These are phyloP conservation scores for Drosophila tsacasi DNA, from an alignment of 1,140 invertebrate genomes.

Conservation along the genomic window DNA sequence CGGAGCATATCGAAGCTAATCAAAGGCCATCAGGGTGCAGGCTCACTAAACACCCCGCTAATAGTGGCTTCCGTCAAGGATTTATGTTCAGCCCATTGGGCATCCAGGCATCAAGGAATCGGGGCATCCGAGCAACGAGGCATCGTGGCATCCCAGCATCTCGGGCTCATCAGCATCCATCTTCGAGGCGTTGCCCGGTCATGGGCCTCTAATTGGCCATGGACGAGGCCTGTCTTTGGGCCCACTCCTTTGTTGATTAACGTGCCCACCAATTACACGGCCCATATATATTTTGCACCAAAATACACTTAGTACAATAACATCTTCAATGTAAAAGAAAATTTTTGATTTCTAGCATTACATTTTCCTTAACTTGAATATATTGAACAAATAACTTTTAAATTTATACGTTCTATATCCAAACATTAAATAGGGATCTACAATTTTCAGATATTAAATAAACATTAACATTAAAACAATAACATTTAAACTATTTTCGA, in stretches of 20 bases:
- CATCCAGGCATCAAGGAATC: slow-evolving; percentile 32
- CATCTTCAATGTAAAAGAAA: background rate
- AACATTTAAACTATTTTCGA: no score
- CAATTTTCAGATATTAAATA: no score
- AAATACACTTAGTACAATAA: background rate
- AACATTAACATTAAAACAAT: no score
- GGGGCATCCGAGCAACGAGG: background rate
- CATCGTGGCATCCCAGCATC: slow-evolving; percentile 21
- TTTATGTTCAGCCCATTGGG: slow-evolving; percentile 61
- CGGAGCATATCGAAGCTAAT: slow-evolving; percentile 54
- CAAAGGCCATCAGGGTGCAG: slow-evolving; percentile 68
- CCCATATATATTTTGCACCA: slow-evolving; percentile 65
- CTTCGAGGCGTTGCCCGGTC: slow-evolving; percentile 67
- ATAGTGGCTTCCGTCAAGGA: slow-evolving; percentile 67
- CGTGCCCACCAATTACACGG: slow-evolving; percentile 81
- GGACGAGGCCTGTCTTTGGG: slow-evolving; percentile 27
- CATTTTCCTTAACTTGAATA: no score
- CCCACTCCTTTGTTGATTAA: slow-evolving; percentile 72
- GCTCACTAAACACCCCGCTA: slow-evolving; percentile 67
- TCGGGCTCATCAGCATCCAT: slow-evolving; percentile 75
- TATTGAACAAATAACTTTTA: no score
- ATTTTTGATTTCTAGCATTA: no score
- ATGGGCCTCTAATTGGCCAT: slow-evolving; percentile 74
- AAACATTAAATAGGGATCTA: no score
- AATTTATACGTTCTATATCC: no score